These are phyloP conservation scores for Tethya wilhelma DNA, from an alignment of 37 sponge, comb jelly and placozoan species.

Conservation along the genomic window DNA sequence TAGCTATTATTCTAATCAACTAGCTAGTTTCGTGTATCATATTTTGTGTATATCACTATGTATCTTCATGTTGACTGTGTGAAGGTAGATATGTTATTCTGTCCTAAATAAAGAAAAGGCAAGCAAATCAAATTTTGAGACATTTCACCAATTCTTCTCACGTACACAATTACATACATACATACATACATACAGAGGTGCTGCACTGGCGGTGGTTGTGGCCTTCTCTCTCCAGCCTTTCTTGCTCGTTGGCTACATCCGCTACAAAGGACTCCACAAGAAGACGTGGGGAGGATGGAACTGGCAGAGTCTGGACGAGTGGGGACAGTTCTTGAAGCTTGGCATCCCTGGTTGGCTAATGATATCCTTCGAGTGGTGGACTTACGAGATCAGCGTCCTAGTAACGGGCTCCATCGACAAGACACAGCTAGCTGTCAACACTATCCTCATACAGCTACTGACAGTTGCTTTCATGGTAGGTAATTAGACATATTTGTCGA, in stretches of 20 bases:
- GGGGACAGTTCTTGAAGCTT: constrained; percentile 31
- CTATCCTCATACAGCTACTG: constrained; percentile 15
- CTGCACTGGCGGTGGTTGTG: constrained; percentile 20
- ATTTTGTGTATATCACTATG: too few species aligned
- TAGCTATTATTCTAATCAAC: background rate
- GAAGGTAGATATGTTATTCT: too few species aligned
- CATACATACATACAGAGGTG: constrained; percentile 33
- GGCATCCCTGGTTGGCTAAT: constrained; percentile 48
- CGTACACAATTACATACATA: background rate
- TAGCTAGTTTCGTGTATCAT: too few species aligned
- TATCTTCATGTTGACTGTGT: too few species aligned
- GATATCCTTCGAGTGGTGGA: constrained; percentile 61
- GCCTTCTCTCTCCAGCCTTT: constrained; percentile 3
- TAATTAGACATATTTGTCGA: background rate
- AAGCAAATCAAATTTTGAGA: too few species aligned
- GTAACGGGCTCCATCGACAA: constrained; percentile 47
- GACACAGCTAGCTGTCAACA: constrained; percentile 40
- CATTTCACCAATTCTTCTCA: too few species aligned
- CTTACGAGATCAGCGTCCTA: constrained; percentile 50
- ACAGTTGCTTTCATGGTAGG: constrained; percentile 58
- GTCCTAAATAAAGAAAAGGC: too few species aligned
- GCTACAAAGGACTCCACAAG: constrained; percentile 33
- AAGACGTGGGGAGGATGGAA: constrained; percentile 77
- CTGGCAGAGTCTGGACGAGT: constrained; percentile 58
- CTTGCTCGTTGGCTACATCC: constrained; percentile 36